Evolutionary conservation across 1,140 invertebrate genomes (phyloP).

Genomic region (Drosophila equinoxialis): DNA sequence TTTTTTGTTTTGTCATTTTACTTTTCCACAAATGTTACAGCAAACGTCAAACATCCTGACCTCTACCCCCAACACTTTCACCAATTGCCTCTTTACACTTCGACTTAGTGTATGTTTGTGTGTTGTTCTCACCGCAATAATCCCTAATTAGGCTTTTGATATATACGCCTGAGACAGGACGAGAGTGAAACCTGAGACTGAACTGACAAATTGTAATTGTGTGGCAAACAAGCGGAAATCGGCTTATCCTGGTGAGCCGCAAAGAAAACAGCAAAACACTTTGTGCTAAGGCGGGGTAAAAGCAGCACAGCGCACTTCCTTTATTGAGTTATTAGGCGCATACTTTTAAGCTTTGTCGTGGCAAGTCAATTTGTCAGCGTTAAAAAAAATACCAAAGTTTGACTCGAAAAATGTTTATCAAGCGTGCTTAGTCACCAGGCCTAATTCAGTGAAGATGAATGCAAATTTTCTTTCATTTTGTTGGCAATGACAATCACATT

Average conservation of each 20-base stretch:
- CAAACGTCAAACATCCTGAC: background rate
- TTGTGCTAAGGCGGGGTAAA: conserved; percentile 5
- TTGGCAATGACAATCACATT: conserved; percentile 55
- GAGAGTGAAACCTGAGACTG: conserved; percentile 43
- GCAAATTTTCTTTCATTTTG: conserved; percentile 40
- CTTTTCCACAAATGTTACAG: background rate
- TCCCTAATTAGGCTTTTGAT: conserved; percentile 71
- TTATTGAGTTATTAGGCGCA: conserved; percentile 75
- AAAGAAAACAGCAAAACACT: conserved; percentile 31
- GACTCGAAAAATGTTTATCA: conserved; percentile 38
- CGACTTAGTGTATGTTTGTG: conserved; percentile 14
- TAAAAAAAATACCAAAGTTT: background rate
- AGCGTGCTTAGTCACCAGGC: conserved; percentile 55
- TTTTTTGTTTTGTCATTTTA: background rate
- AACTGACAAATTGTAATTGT: conserved; percentile 79
- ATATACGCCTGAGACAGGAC: conserved; percentile 42
- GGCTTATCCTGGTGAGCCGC: conserved; percentile 57
- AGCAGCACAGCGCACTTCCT: conserved; percentile 34
- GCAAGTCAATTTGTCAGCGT: conserved; percentile 63
- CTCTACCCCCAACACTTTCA: too few species aligned
- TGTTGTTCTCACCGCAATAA: conserved; percentile 47
- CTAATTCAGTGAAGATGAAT: conserved; percentile 61
- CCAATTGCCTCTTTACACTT: background rate
- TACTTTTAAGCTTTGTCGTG: conserved; percentile 37
- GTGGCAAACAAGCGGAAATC: conserved; percentile 79